Percentiles rank a stretch among this genome's conserved stretches.
Evolutionary conservation across 2,113 vertebrate genomes (phyloP).

Genomic region (Equus quagga): DNA sequence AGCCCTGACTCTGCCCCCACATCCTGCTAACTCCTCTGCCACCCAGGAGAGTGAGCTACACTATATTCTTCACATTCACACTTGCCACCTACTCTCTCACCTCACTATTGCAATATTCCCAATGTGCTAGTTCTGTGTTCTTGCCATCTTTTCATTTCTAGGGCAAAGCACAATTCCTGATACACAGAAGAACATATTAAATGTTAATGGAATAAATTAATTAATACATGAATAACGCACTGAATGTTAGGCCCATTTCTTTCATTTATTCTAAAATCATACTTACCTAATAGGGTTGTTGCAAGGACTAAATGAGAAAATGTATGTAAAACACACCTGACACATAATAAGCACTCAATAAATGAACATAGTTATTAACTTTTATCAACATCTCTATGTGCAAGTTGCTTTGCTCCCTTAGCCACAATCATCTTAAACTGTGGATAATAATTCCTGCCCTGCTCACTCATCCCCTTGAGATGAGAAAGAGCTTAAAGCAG

Average conservation of each 20-base stretch:
- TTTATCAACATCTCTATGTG: neutral
- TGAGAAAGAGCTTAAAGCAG: neutral
- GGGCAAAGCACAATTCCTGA: neutral
- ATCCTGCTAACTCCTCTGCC: neutral
- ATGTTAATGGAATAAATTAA: neutral
- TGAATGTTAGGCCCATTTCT: neutral
- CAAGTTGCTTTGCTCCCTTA: neutral
- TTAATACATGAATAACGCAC: neutral
- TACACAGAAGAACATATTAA: neutral
- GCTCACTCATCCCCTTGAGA: neutral
- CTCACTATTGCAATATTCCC: neutral
- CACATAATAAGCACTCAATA: neutral
- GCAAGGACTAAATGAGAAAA: neutral
- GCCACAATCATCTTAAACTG: constrained; percentile 4
- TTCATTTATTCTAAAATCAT: constrained; percentile 3
- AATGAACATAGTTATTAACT: neutral
- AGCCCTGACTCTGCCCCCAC: no score
- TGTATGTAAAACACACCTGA: neutral
- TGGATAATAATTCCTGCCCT: neutral
- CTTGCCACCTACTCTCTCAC: neutral
- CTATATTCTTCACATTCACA: no score
- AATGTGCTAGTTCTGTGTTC: neutral
- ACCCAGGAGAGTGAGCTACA: neutral
- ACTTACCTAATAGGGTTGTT: neutral
- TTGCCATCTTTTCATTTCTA: neutral